Evolutionary conservation across 1,140 invertebrate species (phyloP).

Genomic region (Diachasma alloeum): DNA sequence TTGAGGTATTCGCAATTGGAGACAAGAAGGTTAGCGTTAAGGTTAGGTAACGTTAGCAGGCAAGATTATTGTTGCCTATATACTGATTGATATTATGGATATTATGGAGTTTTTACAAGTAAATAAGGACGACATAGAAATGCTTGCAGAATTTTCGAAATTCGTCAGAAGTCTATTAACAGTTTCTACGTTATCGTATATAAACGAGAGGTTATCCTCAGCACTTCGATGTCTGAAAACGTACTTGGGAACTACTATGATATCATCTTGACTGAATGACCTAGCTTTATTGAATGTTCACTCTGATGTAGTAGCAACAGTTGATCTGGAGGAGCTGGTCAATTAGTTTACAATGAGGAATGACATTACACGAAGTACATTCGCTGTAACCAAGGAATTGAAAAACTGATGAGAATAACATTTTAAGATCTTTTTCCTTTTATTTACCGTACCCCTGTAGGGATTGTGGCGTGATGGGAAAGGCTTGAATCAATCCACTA

Average conservation of each 20-base stretch:
- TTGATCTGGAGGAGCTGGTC: constrained; percentile 20
- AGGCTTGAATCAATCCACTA: too few species aligned
- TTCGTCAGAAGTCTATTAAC: constrained; percentile 16
- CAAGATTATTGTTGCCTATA: too few species aligned
- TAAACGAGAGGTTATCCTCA: constrained; percentile 20
- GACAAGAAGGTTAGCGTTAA: too few species aligned
- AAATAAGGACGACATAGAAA: too few species aligned
- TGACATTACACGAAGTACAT: neutral
- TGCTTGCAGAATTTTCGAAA: constrained; percentile 18
- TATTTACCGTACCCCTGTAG: too few species aligned
- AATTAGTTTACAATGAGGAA: constrained; percentile 17
- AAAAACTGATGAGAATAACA: neutral
- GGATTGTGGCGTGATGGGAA: too few species aligned
- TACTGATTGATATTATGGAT: too few species aligned
- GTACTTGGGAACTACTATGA: constrained; percentile 24
- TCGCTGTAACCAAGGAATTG: neutral
- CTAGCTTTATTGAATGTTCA: constrained; percentile 24
- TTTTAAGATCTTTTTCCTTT: too few species aligned
- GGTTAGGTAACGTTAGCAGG: too few species aligned
- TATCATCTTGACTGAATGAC: constrained; percentile 24
- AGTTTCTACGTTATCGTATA: constrained; percentile 28
- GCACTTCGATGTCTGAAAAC: constrained; percentile 26
- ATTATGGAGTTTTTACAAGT: too few species aligned
- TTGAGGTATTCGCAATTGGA: too few species aligned
- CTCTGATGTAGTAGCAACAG: constrained; percentile 13